Evolutionary conservation across 2,888 invertebrate species (phyloP).

Genomic region (Limenitis camilla): DNA sequence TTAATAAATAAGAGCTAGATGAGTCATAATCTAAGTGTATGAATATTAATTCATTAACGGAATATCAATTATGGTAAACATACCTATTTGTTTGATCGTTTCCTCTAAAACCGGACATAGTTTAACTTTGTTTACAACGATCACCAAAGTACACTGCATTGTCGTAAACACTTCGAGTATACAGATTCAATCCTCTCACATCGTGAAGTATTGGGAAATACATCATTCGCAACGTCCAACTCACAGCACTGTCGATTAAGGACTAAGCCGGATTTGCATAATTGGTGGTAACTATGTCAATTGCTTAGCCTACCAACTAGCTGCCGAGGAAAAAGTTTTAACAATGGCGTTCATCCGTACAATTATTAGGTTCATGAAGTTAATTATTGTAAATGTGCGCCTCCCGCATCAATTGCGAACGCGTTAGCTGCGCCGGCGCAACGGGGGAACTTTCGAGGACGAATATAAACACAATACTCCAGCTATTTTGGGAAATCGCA

Average conservation of each 20-base stretch:
- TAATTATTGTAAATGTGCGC: constrained; percentile 68
- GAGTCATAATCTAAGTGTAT: constrained; percentile 19
- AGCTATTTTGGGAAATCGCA: constrained; percentile 63
- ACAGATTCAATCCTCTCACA: constrained; percentile 47
- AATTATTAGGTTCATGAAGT: constrained; percentile 59
- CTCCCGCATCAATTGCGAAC: constrained; percentile 69
- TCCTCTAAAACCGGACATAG: constrained; percentile 61
- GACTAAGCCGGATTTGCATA: constrained; percentile 69
- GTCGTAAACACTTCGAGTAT: constrained; percentile 34
- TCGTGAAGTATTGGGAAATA: constrained; percentile 49
- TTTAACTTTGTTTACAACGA: constrained; percentile 66
- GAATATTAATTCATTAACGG: constrained; percentile 15
- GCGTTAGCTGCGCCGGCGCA: constrained; percentile 42
- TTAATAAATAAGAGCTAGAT: constrained; percentile 4
- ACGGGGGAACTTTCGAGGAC: constrained; percentile 66
- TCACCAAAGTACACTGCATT: constrained; percentile 70
- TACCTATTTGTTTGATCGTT: constrained; percentile 57
- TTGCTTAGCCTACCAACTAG: constrained; percentile 50
- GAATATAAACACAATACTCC: constrained; percentile 59
- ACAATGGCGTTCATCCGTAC: constrained; percentile 54
- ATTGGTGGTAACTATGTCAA: constrained; percentile 51
- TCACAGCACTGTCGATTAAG: constrained; percentile 51
- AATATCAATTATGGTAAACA: constrained; percentile 7
- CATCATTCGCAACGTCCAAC: constrained; percentile 61
- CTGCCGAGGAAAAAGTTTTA: constrained; percentile 55